Evolutionary conservation across 2,113 vertebrate genomes (phyloP).

Genomic region (Halichoerus grypus): DNA sequence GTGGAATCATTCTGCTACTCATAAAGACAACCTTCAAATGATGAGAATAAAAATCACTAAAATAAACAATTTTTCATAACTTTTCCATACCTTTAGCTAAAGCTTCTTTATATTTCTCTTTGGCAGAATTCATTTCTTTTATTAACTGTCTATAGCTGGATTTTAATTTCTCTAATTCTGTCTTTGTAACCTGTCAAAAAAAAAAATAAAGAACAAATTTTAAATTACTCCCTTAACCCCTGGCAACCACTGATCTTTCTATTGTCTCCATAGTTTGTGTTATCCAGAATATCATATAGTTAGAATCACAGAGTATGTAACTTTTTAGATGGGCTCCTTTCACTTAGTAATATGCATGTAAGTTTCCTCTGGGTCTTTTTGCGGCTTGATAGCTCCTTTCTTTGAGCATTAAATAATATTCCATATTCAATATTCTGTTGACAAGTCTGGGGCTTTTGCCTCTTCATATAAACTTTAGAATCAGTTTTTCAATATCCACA

Average conservation of each 20-base stretch:
- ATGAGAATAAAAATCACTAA: constrained; percentile 34
- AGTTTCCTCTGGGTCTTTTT: not conserved
- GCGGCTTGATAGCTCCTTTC: not conserved
- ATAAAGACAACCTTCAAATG: not conserved
- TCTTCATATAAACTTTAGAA: not conserved
- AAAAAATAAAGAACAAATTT: constrained; percentile 51
- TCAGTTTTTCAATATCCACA: not conserved
- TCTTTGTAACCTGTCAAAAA: constrained; percentile 94
- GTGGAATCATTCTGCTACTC: not conserved
- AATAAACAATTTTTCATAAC: constrained; percentile 49
- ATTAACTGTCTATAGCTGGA: constrained; percentile 94
- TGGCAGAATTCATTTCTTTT: constrained; percentile 95
- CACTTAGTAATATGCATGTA: not conserved
- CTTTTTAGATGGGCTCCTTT: not conserved
- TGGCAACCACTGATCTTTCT: not conserved
- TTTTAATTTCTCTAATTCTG: constrained; percentile 97
- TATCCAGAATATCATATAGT: not conserved
- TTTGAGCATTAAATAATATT: not conserved
- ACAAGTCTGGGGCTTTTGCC: not conserved
- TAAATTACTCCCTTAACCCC: constrained; percentile 7
- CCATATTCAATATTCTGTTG: not conserved
- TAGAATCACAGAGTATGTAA: not conserved
- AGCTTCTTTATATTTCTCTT: constrained; percentile 97
- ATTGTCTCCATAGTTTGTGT: not conserved
- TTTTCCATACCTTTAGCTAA: constrained; percentile 93